Evolutionary conservation across 2,113 vertebrate species (phyloP).

Genomic region (Mungos mungo): DNA sequence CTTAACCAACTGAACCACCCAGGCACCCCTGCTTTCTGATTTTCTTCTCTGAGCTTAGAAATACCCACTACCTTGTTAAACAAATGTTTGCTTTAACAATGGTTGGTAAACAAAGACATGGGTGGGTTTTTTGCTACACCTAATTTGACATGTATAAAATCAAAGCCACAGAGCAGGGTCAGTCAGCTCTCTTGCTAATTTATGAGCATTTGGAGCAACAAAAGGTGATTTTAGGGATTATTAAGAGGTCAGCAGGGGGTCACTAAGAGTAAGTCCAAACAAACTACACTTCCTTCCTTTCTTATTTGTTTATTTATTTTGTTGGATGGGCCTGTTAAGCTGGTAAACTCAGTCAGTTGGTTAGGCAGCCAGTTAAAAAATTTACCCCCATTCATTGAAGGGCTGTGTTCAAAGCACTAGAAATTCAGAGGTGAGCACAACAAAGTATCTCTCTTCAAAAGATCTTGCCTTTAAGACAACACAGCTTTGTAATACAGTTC

Average conservation of each 20-base stretch:
- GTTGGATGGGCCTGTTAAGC: not conserved
- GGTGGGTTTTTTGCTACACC: conserved; percentile 42
- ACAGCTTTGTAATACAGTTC: not conserved
- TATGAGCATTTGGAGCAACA: conserved; percentile 45
- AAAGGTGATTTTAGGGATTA: conserved; percentile 1
- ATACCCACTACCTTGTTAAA: conserved; percentile 10
- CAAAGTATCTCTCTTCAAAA: not conserved
- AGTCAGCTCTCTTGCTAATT: conserved; percentile 48
- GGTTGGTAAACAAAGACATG: conserved; percentile 27
- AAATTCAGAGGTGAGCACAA: not conserved
- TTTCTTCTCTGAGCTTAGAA: conserved; percentile 25
- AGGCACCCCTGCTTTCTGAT: not conserved
- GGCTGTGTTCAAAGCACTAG: not conserved
- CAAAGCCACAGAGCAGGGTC: conserved; percentile 31
- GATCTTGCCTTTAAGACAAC: not conserved
- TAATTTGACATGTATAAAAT: conserved; percentile 34
- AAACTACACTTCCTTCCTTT: conserved; percentile 54
- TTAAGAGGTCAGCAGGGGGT: conserved; percentile 47
- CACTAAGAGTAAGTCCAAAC: conserved; percentile 58
- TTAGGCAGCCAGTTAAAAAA: not conserved
- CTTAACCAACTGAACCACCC: too few relatives aligned
- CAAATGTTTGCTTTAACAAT: not conserved
- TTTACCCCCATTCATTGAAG: not conserved
- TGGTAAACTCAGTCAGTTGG: not conserved
- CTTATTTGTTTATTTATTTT: not conserved